phyloP scores from a whole-genome alignment of 2,797 vertebrate species.

The Halcyon chelicuti region DNA sequence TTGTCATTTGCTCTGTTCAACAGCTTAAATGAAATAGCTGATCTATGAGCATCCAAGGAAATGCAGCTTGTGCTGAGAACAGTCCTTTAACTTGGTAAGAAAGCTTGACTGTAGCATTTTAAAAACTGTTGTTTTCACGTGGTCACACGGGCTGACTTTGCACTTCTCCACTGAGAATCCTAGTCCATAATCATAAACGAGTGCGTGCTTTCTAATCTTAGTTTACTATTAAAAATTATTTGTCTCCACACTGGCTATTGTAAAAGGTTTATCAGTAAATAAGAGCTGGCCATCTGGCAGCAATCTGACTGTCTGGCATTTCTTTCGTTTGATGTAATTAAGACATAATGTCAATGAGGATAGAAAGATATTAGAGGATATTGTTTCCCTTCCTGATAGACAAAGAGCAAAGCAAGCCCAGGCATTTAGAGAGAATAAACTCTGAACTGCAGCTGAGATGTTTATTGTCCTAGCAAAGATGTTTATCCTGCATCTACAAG shows the following conservation, averaged over 20 bases:
- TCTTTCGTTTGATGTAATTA: conserved; percentile 77
- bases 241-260: conserved; percentile 68
- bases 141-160: conserved; percentile 8
- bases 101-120: neutral
- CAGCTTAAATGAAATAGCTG: neutral
- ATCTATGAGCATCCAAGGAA: neutral
- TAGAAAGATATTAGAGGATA: conserved; percentile 78
- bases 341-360: conserved; percentile 76
- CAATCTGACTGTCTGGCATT: conserved; percentile 74
- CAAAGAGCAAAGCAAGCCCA: conserved; percentile 72
- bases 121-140: neutral
- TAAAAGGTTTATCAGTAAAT: conserved; percentile 79
- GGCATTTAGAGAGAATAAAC: conserved; percentile 77
- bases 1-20: neutral
- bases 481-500: conserved; percentile 68
- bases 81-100: neutral
- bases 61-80: neutral
- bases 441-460: conserved; percentile 75
- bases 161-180: conserved; percentile 17
- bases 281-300: conserved; percentile 77
- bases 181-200: conserved; percentile 30
- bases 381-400: conserved; percentile 77
- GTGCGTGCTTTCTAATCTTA: conserved; percentile 31
- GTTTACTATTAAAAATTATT: conserved; percentile 59
- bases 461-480: conserved; percentile 72